These are phyloP conservation scores for Epiblema foenella DNA, from an alignment of 2,888 invertebrate genomes.

Conservation along the genomic window DNA sequence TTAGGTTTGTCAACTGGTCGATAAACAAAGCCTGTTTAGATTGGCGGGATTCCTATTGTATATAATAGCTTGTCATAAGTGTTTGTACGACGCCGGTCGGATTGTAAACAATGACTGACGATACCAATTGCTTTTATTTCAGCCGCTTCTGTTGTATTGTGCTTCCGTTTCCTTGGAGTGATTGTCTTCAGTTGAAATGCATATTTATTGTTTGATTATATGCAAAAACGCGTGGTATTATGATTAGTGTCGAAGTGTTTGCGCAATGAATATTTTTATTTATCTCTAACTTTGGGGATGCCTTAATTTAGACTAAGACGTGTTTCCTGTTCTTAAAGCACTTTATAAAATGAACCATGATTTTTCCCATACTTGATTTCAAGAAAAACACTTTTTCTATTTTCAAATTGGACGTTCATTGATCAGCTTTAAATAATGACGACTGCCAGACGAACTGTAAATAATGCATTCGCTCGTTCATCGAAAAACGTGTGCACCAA, in stretches of 20 bases:
- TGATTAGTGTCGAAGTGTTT: background rate
- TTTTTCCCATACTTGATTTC: no score
- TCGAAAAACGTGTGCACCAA: conserved; percentile 16
- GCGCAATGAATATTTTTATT: no score
- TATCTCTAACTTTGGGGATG: no score
- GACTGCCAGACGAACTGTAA: conserved; percentile 31
- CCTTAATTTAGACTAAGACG: no score
- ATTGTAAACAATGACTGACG: conserved; percentile 63
- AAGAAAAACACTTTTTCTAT: background rate
- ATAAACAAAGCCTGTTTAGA: conserved; percentile 58
- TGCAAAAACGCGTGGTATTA: conserved; percentile 8
- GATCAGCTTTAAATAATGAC: conserved; percentile 3
- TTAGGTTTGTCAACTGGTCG: conserved; percentile 35
- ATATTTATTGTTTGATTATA: conserved; percentile 1
- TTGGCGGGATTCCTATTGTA: conserved; percentile 57
- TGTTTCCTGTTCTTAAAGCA: no score
- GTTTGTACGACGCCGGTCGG: conserved; percentile 59
- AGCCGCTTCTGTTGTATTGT: conserved; percentile 15
- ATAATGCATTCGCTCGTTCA: conserved; percentile 22
- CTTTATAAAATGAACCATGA: no score
- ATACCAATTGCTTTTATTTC: conserved; percentile 55
- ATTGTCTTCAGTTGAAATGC: background rate
- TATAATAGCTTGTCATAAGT: conserved; percentile 52
- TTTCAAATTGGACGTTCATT: background rate
- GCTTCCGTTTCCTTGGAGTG: conserved; percentile 5